Percentiles rank a stretch among this genome's conserved stretches.
Evolutionary conservation across 2,888 invertebrate species (phyloP).

Genomic region (Hydrotaea diabolus): DNA sequence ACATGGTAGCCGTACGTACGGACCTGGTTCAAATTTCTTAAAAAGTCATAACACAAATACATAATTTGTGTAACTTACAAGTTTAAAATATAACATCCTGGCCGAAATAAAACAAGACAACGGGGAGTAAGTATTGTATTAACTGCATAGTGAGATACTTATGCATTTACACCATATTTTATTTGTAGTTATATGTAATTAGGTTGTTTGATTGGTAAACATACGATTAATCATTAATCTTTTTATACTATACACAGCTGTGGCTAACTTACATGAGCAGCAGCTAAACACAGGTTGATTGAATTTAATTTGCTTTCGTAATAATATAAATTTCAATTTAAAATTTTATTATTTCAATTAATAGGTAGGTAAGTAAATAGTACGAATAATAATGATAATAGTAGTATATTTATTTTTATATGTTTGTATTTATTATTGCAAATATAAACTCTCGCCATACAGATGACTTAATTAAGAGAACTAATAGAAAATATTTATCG

Average conservation of each 20-base stretch:
- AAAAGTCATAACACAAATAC: too few relatives aligned
- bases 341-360: constrained; percentile 5
- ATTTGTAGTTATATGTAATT: not conserved
- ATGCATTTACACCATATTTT: constrained; percentile 13
- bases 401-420: not conserved
- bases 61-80: too few relatives aligned
- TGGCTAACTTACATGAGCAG: not conserved
- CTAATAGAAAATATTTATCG: not conserved
- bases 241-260: constrained; percentile 40
- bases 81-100: too few relatives aligned
- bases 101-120: not conserved
- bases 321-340: constrained; percentile 19
- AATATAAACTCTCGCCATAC: constrained; percentile 16
- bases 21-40: too few relatives aligned
- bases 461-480: constrained; percentile 1
- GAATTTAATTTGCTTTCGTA: not conserved
- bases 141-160: not conserved
- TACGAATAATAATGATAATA: constrained; percentile 17
- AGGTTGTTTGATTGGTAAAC: constrained; percentile 20
- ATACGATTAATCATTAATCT: constrained; percentile 24
- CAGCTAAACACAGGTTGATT: constrained; percentile 32
- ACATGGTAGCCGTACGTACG: too few relatives aligned
- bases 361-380: not conserved
- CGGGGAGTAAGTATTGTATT: not conserved
- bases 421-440: constrained; percentile 18